Evolutionary conservation across 2,113 vertebrate genomes (phyloP), one percentile per base, ranked within the genome.

Genomic region (Mus pahari): DNA sequence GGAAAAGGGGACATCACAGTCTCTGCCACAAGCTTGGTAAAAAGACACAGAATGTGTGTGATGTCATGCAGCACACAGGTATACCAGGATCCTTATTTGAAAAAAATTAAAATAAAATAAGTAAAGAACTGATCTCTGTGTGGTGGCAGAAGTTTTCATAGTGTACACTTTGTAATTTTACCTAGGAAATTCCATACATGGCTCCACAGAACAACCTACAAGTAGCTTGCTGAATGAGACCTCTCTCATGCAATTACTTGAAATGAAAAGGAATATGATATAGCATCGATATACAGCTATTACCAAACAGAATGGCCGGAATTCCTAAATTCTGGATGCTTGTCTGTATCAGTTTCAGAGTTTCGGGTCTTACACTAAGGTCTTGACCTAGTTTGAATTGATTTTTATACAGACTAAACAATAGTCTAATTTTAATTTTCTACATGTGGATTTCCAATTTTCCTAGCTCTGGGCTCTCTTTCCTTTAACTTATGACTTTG

Each of bases 171-270:
- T 87, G 75, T 3, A 90, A 60, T 26, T 14, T 5, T 87, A 64
- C 60, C 33, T 24, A 50, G 3, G 33, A 45, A 26, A 71, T 48
- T 77, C 36, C 53, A 73, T 4, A 58, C 24, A 26, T 28, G 36
- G 36, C 50, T 64, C 9, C 13, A 36, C 0, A 45, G 5, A 89
- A 90, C 19, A 62, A 36, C 55, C 79, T 86, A 48, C 7, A 62
- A 45, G 74, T 5, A 95, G 58, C 50, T 90, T 60, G 55, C 78
- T 96, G 50, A 82, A 39, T 13, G 87, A 90, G 82, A 68, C 14
- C 14, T 74, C 26, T 39, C 22, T 68, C n/a, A 71, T 20, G 60
- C 39, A 62, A 17, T 68, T 28, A 74, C 68, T 66, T 2, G 10
- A 42, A 53, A 20, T 70, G 28, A 82, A 66, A 89, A 70, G 36